Conservation (phyloP, 2,797 vertebrate species). For the Pantherophis vulpinus region DNA sequence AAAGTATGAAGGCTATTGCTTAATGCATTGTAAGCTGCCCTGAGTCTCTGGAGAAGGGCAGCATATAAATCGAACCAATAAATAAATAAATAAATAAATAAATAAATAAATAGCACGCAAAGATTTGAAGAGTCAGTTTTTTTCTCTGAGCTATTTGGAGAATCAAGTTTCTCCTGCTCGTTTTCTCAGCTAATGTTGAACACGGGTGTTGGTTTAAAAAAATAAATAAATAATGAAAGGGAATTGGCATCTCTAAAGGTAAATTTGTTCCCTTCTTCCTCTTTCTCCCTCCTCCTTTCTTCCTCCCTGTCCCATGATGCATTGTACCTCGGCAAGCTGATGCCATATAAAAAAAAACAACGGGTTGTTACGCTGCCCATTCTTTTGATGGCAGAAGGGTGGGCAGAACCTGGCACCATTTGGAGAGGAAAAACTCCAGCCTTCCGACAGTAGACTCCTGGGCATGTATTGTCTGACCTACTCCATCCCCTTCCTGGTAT, state of each 20-base stretch:
- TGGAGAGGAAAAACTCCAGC: constrained; percentile 1
- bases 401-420: constrained; percentile 9
- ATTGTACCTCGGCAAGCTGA: constrained; percentile 71
- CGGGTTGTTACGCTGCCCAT: constrained; percentile 68
- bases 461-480: neutral
- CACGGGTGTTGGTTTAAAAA: neutral
- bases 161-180: neutral
- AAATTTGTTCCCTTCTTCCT: neutral
- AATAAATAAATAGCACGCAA: neutral
- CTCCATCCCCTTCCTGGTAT: neutral
- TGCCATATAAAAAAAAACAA: constrained; percentile 63
- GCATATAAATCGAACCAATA: too few relatives aligned
- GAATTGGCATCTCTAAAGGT: neutral
- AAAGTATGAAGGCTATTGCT: too few relatives aligned
- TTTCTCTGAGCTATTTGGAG: neutral
- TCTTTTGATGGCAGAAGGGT: constrained; percentile 27
- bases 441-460: neutral
- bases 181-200: neutral
- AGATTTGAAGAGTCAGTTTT: neutral
- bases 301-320: constrained; percentile 63
- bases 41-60: too few relatives aligned
- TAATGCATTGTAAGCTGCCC: too few relatives aligned
- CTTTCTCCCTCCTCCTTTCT: neutral
- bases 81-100: too few relatives aligned
- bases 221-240: neutral